Evolutionary conservation across 2,113 vertebrate species (phyloP).

Genomic region (Xyliphius kryptos): DNA sequence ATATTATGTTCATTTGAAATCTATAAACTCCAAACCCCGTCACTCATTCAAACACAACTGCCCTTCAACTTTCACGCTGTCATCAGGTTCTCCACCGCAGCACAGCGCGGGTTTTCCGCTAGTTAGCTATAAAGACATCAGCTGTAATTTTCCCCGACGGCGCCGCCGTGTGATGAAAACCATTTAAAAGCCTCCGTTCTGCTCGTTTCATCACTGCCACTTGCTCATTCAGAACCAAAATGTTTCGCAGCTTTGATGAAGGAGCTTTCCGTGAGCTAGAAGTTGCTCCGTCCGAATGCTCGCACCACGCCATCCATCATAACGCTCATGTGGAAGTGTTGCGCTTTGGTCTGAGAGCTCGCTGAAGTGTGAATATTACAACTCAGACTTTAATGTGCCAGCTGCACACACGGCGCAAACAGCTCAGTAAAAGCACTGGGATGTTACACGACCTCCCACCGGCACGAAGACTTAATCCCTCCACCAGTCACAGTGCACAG

Average conservation of each 20-base stretch:
- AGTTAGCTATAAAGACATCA: too few species aligned
- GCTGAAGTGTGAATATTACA: slow-evolving; percentile 5
- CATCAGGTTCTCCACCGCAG: too few species aligned
- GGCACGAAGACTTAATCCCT: too few species aligned
- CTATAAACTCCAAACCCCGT: too few species aligned
- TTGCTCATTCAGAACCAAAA: background rate
- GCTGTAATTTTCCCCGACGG: too few species aligned
- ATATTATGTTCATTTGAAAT: too few species aligned
- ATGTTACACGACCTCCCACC: background rate
- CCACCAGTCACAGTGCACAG: too few species aligned
- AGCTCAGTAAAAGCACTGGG: background rate
- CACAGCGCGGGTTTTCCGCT: too few species aligned
- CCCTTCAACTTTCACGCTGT: too few species aligned
- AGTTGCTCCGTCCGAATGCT: background rate
- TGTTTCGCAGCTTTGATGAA: background rate
- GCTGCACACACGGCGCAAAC: background rate
- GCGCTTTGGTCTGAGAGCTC: background rate
- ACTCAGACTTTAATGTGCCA: background rate
- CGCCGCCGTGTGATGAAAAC: too few species aligned
- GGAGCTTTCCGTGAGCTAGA: background rate
- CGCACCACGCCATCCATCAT: background rate
- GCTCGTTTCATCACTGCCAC: background rate
- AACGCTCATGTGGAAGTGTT: background rate
- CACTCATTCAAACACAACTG: too few species aligned
- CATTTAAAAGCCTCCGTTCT: too few species aligned